Conservation (phyloP, 92 coral and sea anemone genomes). For the Phenganax stokvisi region DNA sequence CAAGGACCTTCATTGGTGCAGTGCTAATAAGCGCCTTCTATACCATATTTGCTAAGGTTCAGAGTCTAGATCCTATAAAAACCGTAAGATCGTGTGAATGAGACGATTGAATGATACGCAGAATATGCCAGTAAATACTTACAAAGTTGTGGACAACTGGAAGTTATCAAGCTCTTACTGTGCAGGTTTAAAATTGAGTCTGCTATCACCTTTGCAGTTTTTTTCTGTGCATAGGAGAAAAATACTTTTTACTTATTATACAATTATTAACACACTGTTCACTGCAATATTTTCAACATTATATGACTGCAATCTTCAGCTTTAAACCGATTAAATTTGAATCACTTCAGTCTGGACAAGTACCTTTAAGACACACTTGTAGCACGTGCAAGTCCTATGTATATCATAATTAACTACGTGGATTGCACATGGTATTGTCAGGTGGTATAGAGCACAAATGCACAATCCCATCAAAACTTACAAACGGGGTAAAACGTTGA, state of each 20-base stretch:
- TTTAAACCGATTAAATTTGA: too few species aligned
- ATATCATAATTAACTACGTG: not conserved
- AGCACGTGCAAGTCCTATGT: not conserved
- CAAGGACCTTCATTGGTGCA: too few species aligned
- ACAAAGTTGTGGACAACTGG: constrained; percentile 77
- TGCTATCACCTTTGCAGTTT: constrained; percentile 87
- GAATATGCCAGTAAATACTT: constrained; percentile 20
- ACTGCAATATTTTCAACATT: too few species aligned
- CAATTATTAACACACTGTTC: too few species aligned
- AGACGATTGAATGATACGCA: not conserved
- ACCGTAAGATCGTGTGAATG: too few species aligned
- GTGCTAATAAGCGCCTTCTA: too few species aligned
- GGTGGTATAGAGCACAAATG: not conserved
- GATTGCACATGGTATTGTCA: not conserved
- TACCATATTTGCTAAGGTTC: too few species aligned
- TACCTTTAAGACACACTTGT: too few species aligned
- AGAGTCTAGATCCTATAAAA: too few species aligned
- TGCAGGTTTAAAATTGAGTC: constrained; percentile 83
- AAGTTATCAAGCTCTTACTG: constrained; percentile 60
- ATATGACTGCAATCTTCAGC: too few species aligned
- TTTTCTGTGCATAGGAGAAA: constrained; percentile 47
- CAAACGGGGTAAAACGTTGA: not conserved
- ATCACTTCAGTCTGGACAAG: too few species aligned
- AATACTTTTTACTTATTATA: not conserved
- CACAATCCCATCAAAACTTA: not conserved